A percentile compares a stretch with the other conserved stretches of the same genome.
phyloP scores from a whole-genome alignment of 2,797 vertebrate species.

The Notamacropus eugenii region DNA sequence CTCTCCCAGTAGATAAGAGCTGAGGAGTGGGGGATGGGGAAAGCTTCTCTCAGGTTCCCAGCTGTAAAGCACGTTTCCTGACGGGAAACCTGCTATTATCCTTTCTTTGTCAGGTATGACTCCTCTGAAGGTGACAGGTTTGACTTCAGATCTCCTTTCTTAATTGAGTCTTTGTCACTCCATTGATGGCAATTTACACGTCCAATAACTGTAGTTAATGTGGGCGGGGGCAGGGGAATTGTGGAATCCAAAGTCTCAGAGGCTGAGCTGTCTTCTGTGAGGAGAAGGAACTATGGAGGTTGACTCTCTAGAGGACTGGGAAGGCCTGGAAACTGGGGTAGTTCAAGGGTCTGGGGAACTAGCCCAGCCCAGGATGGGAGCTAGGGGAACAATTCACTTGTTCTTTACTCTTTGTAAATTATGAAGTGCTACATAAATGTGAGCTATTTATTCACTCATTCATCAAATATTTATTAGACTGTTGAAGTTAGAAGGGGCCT shows the following conservation, averaged over 20 bases:
- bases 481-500: background rate
- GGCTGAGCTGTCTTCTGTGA: background rate
- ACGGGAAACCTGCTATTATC: background rate
- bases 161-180: constrained; percentile 67
- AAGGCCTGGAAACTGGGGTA: background rate
- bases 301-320: background rate
- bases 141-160: constrained; percentile 56
- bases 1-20: background rate
- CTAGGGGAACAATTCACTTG: background rate
- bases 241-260: background rate
- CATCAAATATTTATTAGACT: background rate
- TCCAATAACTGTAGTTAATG: constrained; percentile 31
- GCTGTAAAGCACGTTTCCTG: background rate
- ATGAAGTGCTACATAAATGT: background rate
- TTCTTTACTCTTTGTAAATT: background rate
- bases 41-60: background rate
- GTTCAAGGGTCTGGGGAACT: background rate
- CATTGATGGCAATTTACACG: constrained; percentile 63
- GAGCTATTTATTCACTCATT: background rate
- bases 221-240: background rate
- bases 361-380: background rate
- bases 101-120: constrained; percentile 41
- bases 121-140: constrained; percentile 53
- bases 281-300: background rate
- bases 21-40: background rate